Evolutionary conservation across 2,797 vertebrate genomes (phyloP), one percentile per base, ranked within the genome.

Genomic region (Chelonia mydas): DNA sequence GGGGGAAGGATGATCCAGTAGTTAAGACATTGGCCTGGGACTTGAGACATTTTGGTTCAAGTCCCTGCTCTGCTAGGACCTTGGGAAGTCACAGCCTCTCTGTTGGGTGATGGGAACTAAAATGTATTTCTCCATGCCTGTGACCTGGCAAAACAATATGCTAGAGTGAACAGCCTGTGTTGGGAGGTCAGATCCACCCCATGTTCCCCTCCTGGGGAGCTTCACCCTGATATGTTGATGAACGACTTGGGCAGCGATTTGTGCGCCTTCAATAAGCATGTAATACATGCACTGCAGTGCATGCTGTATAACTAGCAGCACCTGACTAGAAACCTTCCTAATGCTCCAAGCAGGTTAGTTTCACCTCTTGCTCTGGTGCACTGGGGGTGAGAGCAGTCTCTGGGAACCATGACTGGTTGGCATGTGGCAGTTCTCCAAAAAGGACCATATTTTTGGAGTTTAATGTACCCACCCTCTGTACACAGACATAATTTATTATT

Each of bases 221-320:
- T 92, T 59, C 84, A 77, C 49, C 79, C 31, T 7, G 27, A 10
- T 15, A 25, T 68, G 41, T 78, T 82, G 57, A 3, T 2, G 68
- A 16, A 76, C 89, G 5, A 23, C n/a, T 23, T 11, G 37, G n/a
- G 65, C 5, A 72, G 65, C 10, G 4, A 41, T n/a, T 41, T 72
- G 9, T 41, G n/a, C 72, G 25, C 47, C 83, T 65, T 90, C 76
- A 84, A 12, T n/a, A 72, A 16, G 7, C 2, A 3, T 1, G 8
- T 9, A 45, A 6, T 12, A 25, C 0, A 0, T 16, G 72, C 54
- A 51, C 13, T 0, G 25, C 74, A 50, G 74, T 72, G 51, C 1
- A 33, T 57, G 65, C 17, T 19, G n/a, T 37, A 19, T 37, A 23
- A 41, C 68, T 41, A 37, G 68, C 68, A 23, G 9, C 68, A 41